Evolutionary conservation across 2,888 invertebrate species (phyloP).

Genomic region (Trichacis sp.): DNA sequence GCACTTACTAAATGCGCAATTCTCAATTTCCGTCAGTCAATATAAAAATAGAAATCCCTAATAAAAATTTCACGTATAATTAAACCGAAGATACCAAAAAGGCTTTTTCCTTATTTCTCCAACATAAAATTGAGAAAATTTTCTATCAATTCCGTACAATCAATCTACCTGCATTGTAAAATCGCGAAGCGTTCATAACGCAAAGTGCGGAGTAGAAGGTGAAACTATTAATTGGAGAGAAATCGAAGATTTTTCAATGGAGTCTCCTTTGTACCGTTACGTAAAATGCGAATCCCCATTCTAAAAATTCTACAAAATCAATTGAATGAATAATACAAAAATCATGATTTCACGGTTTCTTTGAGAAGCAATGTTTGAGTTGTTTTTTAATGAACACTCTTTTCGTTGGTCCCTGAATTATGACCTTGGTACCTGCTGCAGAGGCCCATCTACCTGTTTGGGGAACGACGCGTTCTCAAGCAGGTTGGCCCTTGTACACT

Average conservation of each 20-base stretch:
- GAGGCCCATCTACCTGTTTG: slow-evolving; percentile 30
- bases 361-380: not conserved
- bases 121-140: too few relatives aligned
- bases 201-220: slow-evolving; percentile 7
- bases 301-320: not conserved
- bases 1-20: too few relatives aligned
- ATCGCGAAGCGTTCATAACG: not conserved
- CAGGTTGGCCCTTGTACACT: slow-evolving; percentile 36
- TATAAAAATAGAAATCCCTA: too few relatives aligned
- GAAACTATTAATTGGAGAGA: slow-evolving; percentile 14
- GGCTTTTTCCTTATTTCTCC: too few relatives aligned
- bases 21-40: too few relatives aligned
- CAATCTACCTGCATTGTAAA: not conserved
- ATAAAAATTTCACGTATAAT: too few relatives aligned
- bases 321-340: not conserved
- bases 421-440: slow-evolving; percentile 37
- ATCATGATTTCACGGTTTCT: not conserved
- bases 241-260: slow-evolving; percentile 2
- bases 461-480: slow-evolving; percentile 25
- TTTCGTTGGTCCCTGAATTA: slow-evolving; percentile 19
- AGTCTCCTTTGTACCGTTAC: slow-evolving; percentile 3
- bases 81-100: too few relatives aligned
- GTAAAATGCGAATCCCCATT: not conserved
- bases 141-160: not conserved
- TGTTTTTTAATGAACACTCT: not conserved